Conservation (phyloP, 1,140 invertebrate genomes). For the Papilio polytes region DNA sequence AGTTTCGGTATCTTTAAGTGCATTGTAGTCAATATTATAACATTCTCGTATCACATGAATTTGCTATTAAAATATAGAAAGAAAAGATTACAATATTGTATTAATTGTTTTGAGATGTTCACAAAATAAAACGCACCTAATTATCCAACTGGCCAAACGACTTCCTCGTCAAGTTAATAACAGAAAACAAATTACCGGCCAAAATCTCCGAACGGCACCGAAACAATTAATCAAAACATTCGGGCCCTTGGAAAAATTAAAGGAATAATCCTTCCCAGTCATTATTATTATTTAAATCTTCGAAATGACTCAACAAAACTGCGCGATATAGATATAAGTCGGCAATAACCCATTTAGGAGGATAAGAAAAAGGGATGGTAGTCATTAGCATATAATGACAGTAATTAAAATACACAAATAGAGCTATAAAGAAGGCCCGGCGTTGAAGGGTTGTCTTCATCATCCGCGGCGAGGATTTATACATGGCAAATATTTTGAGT, state of each 20-base stretch:
- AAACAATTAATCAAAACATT: conserved; percentile 81
- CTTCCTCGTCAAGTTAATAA: conserved; percentile 81
- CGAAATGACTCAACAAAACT: conserved; percentile 70
- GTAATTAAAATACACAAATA: conserved; percentile 86
- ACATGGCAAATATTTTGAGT: conserved; percentile 82
- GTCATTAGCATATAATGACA: conserved; percentile 85
- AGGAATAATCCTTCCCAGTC: conserved; percentile 67
- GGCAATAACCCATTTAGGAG: conserved; percentile 81
- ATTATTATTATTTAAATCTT: conserved; percentile 82
- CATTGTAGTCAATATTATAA: neutral
- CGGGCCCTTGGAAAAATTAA: conserved; percentile 64
- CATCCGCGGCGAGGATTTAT: conserved; percentile 77
- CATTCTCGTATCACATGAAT: neutral
- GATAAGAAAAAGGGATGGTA: conserved; percentile 85
- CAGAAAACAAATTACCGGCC: conserved; percentile 77
- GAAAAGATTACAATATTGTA: conserved; percentile 39
- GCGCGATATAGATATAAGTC: conserved; percentile 78
- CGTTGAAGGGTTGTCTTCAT: conserved; percentile 83
- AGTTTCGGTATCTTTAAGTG: neutral
- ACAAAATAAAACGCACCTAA: conserved; percentile 58
- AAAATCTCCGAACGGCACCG: conserved; percentile 65
- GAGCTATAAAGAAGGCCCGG: conserved; percentile 82
- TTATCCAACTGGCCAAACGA: conserved; percentile 74
- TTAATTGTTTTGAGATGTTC: conserved; percentile 33
- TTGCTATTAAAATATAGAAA: neutral